Conservation (phyloP, 2,888 invertebrate species). For the Achlya flavicornis region DNA sequence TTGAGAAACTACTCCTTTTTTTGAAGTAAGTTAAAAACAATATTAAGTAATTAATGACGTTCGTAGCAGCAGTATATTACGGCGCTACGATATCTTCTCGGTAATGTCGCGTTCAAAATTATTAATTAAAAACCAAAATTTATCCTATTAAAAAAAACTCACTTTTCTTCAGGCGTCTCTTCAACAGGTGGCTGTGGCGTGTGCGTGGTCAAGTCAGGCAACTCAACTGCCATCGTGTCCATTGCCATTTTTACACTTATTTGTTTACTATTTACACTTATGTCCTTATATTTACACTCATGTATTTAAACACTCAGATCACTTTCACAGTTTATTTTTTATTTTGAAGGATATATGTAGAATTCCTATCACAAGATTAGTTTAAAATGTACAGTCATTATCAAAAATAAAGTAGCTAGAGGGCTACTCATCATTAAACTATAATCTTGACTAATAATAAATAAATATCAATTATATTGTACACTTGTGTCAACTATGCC, state of each 20-base stretch:
- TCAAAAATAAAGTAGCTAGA: not conserved
- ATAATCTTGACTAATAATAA: not conserved
- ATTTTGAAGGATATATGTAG: not conserved
- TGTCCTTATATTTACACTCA: slow-evolving; percentile 37
- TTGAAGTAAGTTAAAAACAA: too few species aligned
- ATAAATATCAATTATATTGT: not conserved
- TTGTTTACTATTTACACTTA: slow-evolving; percentile 38
- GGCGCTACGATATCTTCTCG: not conserved
- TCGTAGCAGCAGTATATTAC: too few species aligned
- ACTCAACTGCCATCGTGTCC: slow-evolving; percentile 81
- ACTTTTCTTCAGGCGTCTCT: slow-evolving; percentile 80
- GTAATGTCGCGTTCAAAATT: not conserved
- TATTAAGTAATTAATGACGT: too few species aligned
- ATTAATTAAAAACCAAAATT: not conserved
- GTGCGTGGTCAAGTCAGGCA: slow-evolving; percentile 73
- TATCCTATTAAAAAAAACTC: slow-evolving; percentile 46
- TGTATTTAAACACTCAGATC: slow-evolving; percentile 32
- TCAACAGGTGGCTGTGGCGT: slow-evolving; percentile 64
- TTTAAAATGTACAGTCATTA: slow-evolving; percentile 4
- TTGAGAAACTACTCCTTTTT: too few species aligned
- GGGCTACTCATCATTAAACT: not conserved
- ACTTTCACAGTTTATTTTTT: slow-evolving; percentile 11
- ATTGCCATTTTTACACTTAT: slow-evolving; percentile 69
- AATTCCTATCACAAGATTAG: not conserved
- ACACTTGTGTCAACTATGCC: not conserved